A percentile compares a stretch with the other conserved stretches of the same genome.
Conservation (phyloP, 2,888 invertebrate genomes). For the Sipha maydis region DNA sequence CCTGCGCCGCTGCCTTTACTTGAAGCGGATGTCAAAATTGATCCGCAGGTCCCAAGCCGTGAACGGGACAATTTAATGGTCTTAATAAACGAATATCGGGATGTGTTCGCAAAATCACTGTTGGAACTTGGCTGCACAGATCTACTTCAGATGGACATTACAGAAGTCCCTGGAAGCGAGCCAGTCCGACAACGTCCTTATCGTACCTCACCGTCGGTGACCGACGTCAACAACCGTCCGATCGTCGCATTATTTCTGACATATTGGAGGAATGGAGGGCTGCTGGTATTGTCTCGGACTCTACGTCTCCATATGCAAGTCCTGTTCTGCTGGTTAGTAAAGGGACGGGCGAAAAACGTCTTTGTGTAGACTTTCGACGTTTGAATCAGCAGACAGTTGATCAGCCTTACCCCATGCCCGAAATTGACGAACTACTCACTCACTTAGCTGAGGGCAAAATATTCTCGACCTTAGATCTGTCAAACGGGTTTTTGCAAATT, state of each 20-base stretch:
- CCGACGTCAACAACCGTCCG: no score
- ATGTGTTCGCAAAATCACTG: conserved; percentile 2
- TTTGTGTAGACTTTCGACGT: conserved; percentile 10
- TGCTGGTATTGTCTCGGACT: conserved; percentile 22
- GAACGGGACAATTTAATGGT: neutral
- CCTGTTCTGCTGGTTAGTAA: conserved; percentile 34
- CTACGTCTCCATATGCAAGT: conserved; percentile 22
- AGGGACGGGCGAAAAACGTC: neutral
- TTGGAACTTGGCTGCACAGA: conserved; percentile 11
- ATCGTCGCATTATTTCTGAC: neutral
- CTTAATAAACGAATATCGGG: conserved; percentile 18
- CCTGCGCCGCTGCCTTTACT: no score
- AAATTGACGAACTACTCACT: neutral
- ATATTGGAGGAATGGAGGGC: conserved; percentile 14
- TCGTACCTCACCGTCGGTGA: neutral
- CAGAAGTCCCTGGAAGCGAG: conserved; percentile 17
- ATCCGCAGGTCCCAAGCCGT: neutral
- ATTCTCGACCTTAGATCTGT: neutral
- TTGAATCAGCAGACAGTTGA: conserved; percentile 12
- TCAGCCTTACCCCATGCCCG: conserved; percentile 28
- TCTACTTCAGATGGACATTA: conserved; percentile 38
- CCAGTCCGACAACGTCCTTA: conserved; percentile 10
- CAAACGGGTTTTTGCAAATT: neutral
- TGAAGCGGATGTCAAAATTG: neutral
- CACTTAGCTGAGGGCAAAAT: neutral